These are phyloP conservation scores for Grus americana DNA, from an alignment of 2,113 vertebrate species.

Conservation along the genomic window DNA sequence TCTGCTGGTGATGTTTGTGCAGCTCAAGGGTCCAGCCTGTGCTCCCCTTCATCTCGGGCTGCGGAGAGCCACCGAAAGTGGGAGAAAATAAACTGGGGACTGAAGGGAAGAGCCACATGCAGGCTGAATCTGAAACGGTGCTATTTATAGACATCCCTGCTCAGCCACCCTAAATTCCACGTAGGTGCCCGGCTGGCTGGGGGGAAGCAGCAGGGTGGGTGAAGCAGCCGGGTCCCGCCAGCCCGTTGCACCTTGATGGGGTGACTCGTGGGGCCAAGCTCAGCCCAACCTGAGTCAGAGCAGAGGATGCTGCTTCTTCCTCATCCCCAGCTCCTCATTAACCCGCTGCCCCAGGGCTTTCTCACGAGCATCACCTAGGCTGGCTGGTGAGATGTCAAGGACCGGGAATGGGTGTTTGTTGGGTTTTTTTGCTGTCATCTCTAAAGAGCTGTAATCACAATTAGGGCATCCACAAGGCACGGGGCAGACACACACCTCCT, in stretches of 20 bases:
- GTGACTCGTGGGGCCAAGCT: rapidly evolving
- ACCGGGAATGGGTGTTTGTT: neutral
- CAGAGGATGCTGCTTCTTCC: neutral
- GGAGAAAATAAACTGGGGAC: neutral
- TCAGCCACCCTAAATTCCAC: neutral
- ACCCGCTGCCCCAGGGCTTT: constrained; percentile 41
- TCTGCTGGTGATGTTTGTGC: rapidly evolving
- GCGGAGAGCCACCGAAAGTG: neutral
- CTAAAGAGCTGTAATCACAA: neutral
- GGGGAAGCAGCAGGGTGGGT: neutral
- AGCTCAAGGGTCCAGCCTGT: neutral
- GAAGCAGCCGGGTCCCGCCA: neutral
- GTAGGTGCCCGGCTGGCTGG: neutral
- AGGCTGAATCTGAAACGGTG: neutral
- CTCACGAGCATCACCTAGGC: constrained; percentile 5
- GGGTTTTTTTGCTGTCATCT: neutral
- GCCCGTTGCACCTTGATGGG: rapidly evolving
- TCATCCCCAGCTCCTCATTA: neutral
- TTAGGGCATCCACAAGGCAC: neutral
- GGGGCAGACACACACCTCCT: neutral
- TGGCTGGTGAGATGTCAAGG: neutral
- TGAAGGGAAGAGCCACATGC: neutral
- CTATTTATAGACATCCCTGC: neutral
- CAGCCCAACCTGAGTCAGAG: constrained; percentile 2
- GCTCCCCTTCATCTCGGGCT: neutral